Evolutionary conservation across 64 coral and sea anemone species (phyloP), one percentile per base, ranked within the genome.

Genomic region (Montipora sp.): DNA sequence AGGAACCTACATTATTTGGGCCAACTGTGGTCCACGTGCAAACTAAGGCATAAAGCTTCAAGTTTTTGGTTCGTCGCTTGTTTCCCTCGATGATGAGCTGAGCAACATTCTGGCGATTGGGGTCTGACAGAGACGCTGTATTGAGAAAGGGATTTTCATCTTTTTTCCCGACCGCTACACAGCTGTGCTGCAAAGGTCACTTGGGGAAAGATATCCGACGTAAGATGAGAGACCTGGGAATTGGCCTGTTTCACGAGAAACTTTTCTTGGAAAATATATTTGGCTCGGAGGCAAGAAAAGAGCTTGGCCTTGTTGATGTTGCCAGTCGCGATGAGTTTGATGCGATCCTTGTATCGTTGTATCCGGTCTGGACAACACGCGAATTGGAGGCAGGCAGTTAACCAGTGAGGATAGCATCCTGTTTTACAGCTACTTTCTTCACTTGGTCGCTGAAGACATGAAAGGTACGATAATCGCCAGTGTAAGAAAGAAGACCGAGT

Each of bases 171-270:
- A 19, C 72, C 20, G 60, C 49, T 3, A 49, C 83, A 4, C 48
- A 21, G 83, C 20, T 73, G 9, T 87, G 14, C 27, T 87, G 83
- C 44, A 71, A 74, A 74, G 20, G 20, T 24, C 83, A 87, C 48
- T 61, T 87, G 1, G 83, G 51, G 71, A 20, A 71, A 18, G 65
- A 73, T 15, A 87, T 87, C 49, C 15, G 24, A 73, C 53, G 83
- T 10, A 87, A 87, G 24, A 14, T 72, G 8, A 48, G 18, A 10
- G 60, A 47, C 48, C 27, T 87, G n/a, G 10, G 63, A 71, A 43
- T 70, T 7, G 47, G 12, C 16, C 36, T 71, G 14, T 9, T 57
- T 47, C 16, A 48, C 18, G 48, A 70, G 43, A 22, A 15, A n/a
- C 13, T 18, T 14, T 86, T 86, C 20, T 15, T 86, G 12, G 47